Evolutionary conservation across 2,888 invertebrate genomes (phyloP), one percentile per base, ranked within the genome.

Genomic region (Keiferia lycopersicella): DNA sequence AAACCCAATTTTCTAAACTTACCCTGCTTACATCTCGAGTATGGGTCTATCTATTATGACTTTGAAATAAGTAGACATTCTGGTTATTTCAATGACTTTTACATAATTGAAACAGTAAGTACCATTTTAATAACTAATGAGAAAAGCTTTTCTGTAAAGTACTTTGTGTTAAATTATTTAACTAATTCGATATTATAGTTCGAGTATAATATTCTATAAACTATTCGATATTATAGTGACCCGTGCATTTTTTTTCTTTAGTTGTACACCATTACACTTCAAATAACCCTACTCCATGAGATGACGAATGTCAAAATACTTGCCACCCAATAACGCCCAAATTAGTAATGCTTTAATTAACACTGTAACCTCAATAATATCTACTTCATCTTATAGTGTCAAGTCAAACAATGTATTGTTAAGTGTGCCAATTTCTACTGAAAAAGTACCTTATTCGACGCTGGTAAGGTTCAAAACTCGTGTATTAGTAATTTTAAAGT

Each of bases 271-370:
- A 51, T 51, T 20, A 22, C 18, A 51, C 11, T 4, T 0, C 10
- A 7, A n/a, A n/a, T 6, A 18, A 50, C 51, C 51, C 51, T 51
- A 26, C n/a, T 14, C 26, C 41, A 60, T 22, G 16, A 26, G 16
- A 12, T 63, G 63, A 63, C 63, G n/a, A n/a, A 58, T 59, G 50
- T 61, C 61, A 61, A 51, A 79, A 76, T 77, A 78, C 70, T 71
- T 70, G 73, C 79, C 75, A 75, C 72, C 65, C 69, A 75, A 68
- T 72, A 73, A 73, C 65, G 60, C 61, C n/a, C 39, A 68, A 74
- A 83, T 84, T 82, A 76, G 83, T 67, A 71, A 81, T 80, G 78
- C 77, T 78, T 77, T 77, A 72, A 79, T 77, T 75, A 69, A 65
- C 69, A 73, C 75, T 79, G 74, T 79, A 74, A 76, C 77, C 75